Conservation (phyloP, 2,797 vertebrate genomes). For the Coluber constrictor region DNA sequence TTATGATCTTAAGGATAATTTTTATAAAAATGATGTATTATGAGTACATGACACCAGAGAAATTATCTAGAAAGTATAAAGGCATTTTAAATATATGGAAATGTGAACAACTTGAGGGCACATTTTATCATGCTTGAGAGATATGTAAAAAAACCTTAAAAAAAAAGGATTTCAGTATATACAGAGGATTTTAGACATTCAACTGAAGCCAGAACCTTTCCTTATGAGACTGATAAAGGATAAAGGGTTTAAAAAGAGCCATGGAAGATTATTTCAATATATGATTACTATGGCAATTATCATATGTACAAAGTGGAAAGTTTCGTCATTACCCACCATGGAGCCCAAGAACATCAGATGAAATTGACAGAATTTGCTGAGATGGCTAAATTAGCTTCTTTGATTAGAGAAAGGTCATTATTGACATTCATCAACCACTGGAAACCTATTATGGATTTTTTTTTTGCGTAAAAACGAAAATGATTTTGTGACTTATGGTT, state of each 20-base stretch:
- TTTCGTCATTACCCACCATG: neutral
- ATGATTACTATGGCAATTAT: neutral
- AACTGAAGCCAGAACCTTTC: neutral
- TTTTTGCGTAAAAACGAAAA: neutral
- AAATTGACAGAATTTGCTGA: neutral
- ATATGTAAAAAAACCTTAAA: neutral
- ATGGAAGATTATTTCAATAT: neutral
- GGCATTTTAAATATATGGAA: neutral
- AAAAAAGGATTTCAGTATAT: neutral
- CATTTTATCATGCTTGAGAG: neutral
- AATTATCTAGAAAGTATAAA: neutral
- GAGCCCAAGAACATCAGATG: neutral
- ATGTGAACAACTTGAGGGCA: neutral
- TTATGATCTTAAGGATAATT: neutral
- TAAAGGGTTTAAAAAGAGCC: neutral
- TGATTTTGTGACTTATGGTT: neutral
- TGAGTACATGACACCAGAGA: neutral
- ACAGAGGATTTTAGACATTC: neutral
- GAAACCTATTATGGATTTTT: neutral
- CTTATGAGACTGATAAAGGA: neutral
- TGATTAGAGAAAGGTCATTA: neutral
- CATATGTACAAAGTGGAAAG: neutral
- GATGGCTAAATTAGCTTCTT: neutral
- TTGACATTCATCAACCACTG: neutral
- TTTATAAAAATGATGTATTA: neutral